phyloP scores from a whole-genome alignment of 2,888 invertebrate species.

The Trichogramma dendrolimi region DNA sequence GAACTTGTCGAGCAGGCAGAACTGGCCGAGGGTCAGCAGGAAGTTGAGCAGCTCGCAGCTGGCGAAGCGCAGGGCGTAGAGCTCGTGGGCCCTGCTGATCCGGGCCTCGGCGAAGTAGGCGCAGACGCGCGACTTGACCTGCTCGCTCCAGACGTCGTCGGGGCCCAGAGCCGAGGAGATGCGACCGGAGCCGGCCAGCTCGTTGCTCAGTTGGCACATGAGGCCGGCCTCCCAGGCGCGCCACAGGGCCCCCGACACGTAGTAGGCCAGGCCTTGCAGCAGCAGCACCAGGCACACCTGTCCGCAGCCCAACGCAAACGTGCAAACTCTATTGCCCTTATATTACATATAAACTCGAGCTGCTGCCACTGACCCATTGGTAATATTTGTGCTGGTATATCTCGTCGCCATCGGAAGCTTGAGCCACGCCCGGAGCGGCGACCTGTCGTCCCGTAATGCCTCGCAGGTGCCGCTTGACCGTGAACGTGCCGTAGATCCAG shows the following conservation, averaged over 20 bases:
- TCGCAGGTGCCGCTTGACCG: constrained; percentile 49
- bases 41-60: constrained; percentile 73
- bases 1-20: constrained; percentile 65
- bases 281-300: constrained; percentile 61
- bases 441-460: constrained; percentile 56
- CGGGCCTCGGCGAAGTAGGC: constrained; percentile 57
- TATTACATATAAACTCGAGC: neutral
- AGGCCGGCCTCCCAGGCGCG: constrained; percentile 67
- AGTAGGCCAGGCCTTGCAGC: constrained; percentile 66
- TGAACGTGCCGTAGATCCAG: constrained; percentile 75
- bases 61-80: constrained; percentile 65
- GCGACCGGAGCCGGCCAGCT: constrained; percentile 46
- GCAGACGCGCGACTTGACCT: constrained; percentile 57
- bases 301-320: constrained; percentile 19
- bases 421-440: constrained; percentile 58
- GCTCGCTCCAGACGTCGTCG: constrained; percentile 57
- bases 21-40: constrained; percentile 57
- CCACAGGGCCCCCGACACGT: constrained; percentile 69
- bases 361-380: constrained; percentile 61
- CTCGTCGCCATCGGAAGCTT: constrained; percentile 49
- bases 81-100: constrained; percentile 51
- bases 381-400: constrained; percentile 63
- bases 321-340: neutral
- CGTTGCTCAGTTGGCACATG: constrained; percentile 59
- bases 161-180: constrained; percentile 53